Evolutionary conservation across 2,797 vertebrate species (phyloP).

Genomic region (Lithobates pipiens): DNA sequence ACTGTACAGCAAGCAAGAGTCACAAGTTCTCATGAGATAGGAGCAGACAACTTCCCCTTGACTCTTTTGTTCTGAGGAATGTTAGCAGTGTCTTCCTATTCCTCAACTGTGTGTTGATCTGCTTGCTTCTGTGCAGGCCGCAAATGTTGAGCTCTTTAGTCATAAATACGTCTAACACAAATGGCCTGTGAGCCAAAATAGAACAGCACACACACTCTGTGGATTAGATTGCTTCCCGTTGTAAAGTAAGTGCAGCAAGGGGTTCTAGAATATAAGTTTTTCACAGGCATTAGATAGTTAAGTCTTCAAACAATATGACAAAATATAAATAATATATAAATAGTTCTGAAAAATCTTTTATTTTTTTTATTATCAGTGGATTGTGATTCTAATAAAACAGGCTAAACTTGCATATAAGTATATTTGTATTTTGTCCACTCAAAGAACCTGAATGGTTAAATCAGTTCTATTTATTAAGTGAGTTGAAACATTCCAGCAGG

Average conservation of each 20-base stretch:
- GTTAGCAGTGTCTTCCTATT: conserved; percentile 38
- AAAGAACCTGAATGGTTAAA: not conserved
- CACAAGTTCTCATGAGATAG: not conserved
- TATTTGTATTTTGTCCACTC: not conserved
- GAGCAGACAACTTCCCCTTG: not conserved
- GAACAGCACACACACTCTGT: not conserved
- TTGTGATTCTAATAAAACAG: not conserved
- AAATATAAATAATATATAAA: no score
- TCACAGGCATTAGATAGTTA: not conserved
- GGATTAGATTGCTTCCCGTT: conserved; percentile 1
- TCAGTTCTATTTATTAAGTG: not conserved
- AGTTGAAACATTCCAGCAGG: not conserved
- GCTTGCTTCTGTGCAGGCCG: conserved; percentile 28
- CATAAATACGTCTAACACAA: conserved; percentile 37
- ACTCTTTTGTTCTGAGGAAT: conserved; percentile 28
- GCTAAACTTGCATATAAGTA: not conserved
- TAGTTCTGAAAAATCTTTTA: no score
- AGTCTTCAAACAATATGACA: no score
- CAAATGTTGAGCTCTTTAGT: conserved; percentile 13
- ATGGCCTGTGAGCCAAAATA: conserved; percentile 29
- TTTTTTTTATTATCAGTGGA: no score
- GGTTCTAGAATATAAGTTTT: not conserved
- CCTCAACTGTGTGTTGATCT: conserved; percentile 21
- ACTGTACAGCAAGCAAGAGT: not conserved
- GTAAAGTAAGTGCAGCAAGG: not conserved